Evolutionary conservation across 2,797 vertebrate species (phyloP), one percentile per base, ranked within the genome.

Genomic region (Hemibagrus guttatus): DNA sequence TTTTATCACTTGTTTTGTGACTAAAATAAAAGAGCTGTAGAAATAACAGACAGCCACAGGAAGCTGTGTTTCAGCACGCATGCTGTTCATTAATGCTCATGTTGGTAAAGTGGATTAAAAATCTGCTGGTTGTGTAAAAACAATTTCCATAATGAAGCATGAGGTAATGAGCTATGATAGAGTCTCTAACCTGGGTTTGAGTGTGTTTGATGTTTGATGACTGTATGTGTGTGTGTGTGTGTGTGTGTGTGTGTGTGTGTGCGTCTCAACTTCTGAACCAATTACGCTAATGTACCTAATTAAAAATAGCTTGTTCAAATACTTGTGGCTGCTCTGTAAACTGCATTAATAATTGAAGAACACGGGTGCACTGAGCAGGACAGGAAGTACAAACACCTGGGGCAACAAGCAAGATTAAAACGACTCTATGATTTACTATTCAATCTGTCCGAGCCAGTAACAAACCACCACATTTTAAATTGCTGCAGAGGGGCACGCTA

Each of bases 241-340:
- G 71, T 35, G 28, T 35, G 81, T 49, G 52, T 68, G 74, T 75
- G 63, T 35, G 39, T 46, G 83, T 49, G 83, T 64, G 72, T 35
- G 49, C 39, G 66, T 87, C 11, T 68, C 68, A 71, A 68, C 59
- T 52, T 54, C 85, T 84, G 71, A 86, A 90, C 83, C 89, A 89
- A 90, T 90, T 90, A 91, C 64, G 71, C 81, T 90, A 89, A 68
- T 90, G 88, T 84, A 81, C 83, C 89, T 84, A 88, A 90, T 90
- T 89, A 90, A 90, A 88, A 90, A 89, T 85, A 86, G 89, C 87
- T 91, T 90, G 87, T 87, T 92, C 78, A 89, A 89, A 90, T 85
- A 84, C 84, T 82, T 71, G 84, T 85, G 86, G 80, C 80, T 79
- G 59, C 68, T 88, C 78, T 81, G 81, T 89, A 88, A 89, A 86